Evolutionary conservation across 2,888 invertebrate species (phyloP).

Genomic region (Drosophila prolongata): DNA sequence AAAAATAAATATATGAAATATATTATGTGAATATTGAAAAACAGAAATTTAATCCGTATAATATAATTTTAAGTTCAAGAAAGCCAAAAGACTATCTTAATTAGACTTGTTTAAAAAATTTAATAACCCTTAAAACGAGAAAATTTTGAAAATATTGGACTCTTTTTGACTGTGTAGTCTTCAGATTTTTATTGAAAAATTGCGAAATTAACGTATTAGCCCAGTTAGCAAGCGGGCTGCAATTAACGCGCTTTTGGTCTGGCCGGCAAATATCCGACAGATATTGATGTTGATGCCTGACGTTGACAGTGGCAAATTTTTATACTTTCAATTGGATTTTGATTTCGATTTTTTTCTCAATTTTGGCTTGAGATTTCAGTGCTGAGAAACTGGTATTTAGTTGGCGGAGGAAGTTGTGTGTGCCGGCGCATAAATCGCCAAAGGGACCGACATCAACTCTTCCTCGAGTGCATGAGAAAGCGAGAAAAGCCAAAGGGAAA

Average conservation of each 20-base stretch:
- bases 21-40: too few relatives aligned
- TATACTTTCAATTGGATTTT: constrained; percentile 43
- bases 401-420: constrained; percentile 20
- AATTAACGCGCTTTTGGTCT: constrained; percentile 61
- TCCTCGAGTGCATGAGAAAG: constrained; percentile 66
- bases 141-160: neutral
- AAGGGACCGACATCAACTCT: constrained; percentile 41
- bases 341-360: constrained; percentile 14
- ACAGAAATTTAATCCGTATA: too few relatives aligned
- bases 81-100: too few relatives aligned
- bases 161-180: constrained; percentile 2
- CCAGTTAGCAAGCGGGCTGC: constrained; percentile 51
- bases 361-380: constrained; percentile 6
- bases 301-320: constrained; percentile 53
- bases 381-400: constrained; percentile 36
- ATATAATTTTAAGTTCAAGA: too few relatives aligned
- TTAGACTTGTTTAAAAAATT: too few relatives aligned
- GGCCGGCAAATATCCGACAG: constrained; percentile 28
- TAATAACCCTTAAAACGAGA: too few relatives aligned
- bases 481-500: constrained; percentile 51
- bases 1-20: neutral
- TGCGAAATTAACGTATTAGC: constrained; percentile 73
- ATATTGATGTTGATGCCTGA: constrained; percentile 49
- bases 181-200: constrained; percentile 56
- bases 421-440: constrained; percentile 35